A percentile compares a stretch with the other conserved stretches of the same genome.
phyloP scores from a whole-genome alignment of 2,888 invertebrate genomes.

The Euproctis similis region DNA sequence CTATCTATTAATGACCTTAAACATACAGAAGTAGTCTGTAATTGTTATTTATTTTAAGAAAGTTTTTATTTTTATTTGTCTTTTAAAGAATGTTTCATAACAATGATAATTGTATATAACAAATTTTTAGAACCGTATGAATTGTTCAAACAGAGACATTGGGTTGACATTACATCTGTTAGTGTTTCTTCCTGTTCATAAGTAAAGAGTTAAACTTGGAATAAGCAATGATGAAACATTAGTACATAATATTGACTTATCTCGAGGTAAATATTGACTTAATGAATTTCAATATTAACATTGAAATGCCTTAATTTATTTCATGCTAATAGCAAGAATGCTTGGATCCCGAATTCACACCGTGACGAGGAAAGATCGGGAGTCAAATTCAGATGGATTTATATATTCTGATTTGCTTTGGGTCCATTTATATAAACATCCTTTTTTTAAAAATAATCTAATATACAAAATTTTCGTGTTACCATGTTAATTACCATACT shows the following conservation, averaged over 20 bases:
- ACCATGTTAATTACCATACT: no score
- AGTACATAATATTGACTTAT: conserved; percentile 12
- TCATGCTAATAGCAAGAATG: no score
- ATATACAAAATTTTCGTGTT: no score
- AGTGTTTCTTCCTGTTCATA: conserved; percentile 11
- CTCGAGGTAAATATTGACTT: neutral
- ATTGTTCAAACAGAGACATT: conserved; percentile 9
- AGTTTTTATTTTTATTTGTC: neutral
- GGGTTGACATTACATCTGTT: conserved; percentile 9
- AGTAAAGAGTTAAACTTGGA: conserved; percentile 5
- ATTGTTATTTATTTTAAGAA: neutral
- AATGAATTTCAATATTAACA: conserved; percentile 1
- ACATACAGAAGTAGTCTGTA: no score
- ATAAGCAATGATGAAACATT: conserved; percentile 5
- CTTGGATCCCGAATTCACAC: no score
- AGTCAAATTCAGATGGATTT: no score
- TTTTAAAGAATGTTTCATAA: neutral
- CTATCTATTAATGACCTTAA: no score
- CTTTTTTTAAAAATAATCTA: no score
- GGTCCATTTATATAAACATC: no score
- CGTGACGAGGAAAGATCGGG: no score
- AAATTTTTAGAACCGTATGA: conserved; percentile 2
- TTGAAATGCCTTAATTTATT: no score
- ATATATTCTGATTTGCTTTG: no score
- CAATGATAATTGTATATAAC: neutral